Conservation (phyloP, 2,888 invertebrate genomes). For the Thyatira batis region DNA sequence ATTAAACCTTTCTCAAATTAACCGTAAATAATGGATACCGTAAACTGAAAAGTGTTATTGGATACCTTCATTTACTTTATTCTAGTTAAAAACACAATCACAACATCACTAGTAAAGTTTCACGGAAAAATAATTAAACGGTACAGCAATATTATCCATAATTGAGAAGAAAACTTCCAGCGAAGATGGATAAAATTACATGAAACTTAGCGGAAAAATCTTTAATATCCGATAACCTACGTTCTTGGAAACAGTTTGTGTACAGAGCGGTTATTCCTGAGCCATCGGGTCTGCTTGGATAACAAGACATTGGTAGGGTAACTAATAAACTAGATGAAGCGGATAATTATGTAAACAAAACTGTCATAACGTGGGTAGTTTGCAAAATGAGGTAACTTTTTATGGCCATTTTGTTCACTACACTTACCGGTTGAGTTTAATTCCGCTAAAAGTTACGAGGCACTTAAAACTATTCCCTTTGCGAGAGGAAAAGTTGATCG, state of each 20-base stretch:
- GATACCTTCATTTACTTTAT: neutral
- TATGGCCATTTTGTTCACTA: neutral
- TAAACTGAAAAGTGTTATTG: neutral
- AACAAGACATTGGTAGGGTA: neutral
- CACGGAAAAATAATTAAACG: neutral
- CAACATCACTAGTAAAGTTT: neutral
- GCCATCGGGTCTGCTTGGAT: neutral
- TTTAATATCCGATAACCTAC: constrained; percentile 1
- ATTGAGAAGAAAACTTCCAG: neutral
- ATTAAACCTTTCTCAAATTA: neutral
- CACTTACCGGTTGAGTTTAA: neutral
- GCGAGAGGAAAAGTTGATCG: neutral
- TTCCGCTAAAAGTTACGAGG: neutral
- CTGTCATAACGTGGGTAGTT: neutral
- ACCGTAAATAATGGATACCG: neutral
- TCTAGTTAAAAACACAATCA: neutral
- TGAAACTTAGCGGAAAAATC: neutral
- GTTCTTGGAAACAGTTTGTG: neutral
- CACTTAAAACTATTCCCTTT: neutral
- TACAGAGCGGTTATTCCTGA: neutral
- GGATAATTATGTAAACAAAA: neutral
- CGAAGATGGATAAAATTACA: neutral
- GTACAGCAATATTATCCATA: neutral
- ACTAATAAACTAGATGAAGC: neutral
- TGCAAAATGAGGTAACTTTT: neutral